These are phyloP conservation scores for Saxicola maurus DNA, from an alignment of 2,797 vertebrate genomes.

Conservation along the genomic window DNA sequence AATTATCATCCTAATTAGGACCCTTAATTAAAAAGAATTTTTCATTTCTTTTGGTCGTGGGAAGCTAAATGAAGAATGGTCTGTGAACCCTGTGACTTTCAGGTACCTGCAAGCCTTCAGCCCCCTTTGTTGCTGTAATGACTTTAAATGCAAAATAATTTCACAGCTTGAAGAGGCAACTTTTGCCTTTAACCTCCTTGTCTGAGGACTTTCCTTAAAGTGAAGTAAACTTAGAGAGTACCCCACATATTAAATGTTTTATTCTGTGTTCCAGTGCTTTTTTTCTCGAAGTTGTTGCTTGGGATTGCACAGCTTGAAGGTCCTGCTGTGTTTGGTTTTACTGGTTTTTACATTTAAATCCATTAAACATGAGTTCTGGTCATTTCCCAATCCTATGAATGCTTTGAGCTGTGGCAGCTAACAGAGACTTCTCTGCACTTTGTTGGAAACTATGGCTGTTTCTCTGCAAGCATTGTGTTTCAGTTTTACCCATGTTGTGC, in stretches of 20 bases:
- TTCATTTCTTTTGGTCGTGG: background rate
- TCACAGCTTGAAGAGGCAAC: background rate
- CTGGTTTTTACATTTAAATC: background rate
- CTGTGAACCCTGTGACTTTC: background rate
- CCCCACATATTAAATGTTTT: fast-evolving
- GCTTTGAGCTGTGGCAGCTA: background rate
- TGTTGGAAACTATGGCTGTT: background rate
- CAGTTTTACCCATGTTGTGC: background rate
- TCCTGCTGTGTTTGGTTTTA: background rate
- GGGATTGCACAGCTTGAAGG: background rate
- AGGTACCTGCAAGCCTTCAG: background rate
- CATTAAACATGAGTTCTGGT: background rate
- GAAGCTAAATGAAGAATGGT: background rate
- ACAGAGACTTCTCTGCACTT: background rate
- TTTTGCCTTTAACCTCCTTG: background rate
- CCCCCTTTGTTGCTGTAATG: background rate
- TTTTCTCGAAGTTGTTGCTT: background rate
- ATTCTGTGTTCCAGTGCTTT: background rate
- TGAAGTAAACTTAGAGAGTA: background rate
- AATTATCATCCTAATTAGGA: background rate
- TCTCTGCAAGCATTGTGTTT: background rate
- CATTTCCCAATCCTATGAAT: background rate
- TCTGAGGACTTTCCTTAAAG: background rate
- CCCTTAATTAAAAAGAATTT: background rate
- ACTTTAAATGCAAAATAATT: background rate